A percentile compares a stretch with the other conserved stretches of the same genome.
phyloP scores from a whole-genome alignment of 2,888 invertebrate genomes.

The Amphipoea lucens region DNA sequence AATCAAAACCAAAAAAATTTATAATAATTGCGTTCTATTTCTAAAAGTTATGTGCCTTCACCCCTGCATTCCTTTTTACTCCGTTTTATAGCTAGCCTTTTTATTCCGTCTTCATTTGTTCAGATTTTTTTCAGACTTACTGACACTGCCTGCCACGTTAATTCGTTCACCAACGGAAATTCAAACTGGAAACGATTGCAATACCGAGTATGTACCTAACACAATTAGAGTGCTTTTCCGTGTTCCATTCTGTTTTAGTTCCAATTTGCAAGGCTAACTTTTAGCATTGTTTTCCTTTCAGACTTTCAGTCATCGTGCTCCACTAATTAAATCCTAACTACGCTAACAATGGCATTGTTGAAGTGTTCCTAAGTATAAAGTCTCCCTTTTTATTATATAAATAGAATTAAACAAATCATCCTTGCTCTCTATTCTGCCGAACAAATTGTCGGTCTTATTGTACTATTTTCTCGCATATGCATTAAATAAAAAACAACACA shows the following conservation, averaged over 20 bases:
- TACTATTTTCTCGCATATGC: background rate
- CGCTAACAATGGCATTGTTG: background rate
- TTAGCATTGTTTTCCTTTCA: slow-evolving; percentile 13
- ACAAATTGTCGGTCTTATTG: background rate
- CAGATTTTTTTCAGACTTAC: background rate
- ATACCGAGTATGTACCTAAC: background rate
- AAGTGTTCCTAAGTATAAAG: background rate
- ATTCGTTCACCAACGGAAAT: background rate
- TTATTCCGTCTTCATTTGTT: background rate
- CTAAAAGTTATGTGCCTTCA: no score
- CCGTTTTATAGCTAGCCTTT: background rate
- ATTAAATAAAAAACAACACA: background rate
- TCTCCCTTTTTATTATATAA: background rate
- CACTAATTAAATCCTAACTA: background rate
- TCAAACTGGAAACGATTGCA: background rate
- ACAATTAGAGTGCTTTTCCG: slow-evolving; percentile 27
- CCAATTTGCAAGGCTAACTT: slow-evolving; percentile 20
- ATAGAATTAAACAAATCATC: background rate
- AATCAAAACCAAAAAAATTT: no score
- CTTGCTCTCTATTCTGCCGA: background rate
- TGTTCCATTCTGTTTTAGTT: slow-evolving; percentile 25
- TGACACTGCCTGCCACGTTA: background rate
- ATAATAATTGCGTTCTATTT: no score
- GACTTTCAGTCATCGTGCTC: background rate
- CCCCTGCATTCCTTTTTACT: background rate